These are phyloP conservation scores for Tiliqua scincoides DNA, from an alignment of 2,113 vertebrate species.

Conservation along the genomic window DNA sequence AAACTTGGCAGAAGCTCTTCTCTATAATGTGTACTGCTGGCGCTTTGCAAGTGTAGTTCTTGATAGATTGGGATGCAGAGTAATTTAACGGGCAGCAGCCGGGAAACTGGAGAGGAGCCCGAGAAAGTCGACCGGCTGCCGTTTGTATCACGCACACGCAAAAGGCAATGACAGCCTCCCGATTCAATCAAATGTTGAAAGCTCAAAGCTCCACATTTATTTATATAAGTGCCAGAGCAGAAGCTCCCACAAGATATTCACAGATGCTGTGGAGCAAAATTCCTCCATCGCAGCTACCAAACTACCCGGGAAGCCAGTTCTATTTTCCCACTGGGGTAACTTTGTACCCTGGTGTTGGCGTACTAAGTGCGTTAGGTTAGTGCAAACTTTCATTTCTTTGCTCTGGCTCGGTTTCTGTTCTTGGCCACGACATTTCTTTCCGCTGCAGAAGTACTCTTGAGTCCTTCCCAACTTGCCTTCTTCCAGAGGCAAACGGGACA, in stretches of 20 bases:
- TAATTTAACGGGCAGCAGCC: constrained; percentile 41
- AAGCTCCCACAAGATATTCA: background rate
- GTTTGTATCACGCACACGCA: constrained; percentile 51
- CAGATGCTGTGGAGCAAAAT: background rate
- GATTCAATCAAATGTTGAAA: constrained; percentile 64
- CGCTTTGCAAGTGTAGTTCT: background rate
- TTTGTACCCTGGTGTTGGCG: too few relatives aligned
- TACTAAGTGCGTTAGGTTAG: too few relatives aligned
- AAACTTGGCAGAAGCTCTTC: accelerated
- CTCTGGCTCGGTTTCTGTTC: too few relatives aligned
- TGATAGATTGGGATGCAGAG: constrained; percentile 2
- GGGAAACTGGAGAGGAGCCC: constrained; percentile 53
- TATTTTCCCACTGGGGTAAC: too few relatives aligned
- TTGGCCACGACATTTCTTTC: too few relatives aligned
- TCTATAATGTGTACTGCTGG: accelerated
- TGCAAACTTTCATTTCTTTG: too few relatives aligned
- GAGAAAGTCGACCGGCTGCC: constrained; percentile 54
- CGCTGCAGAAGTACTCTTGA: too few relatives aligned
- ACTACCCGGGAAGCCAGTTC: too few relatives aligned
- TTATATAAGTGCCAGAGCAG: constrained; percentile 58
- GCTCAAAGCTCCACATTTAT: constrained; percentile 61
- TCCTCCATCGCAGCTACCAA: background rate
- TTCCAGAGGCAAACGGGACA: too few relatives aligned
- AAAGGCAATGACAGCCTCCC: constrained; percentile 44
- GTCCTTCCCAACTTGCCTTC: too few relatives aligned